Percentiles rank a stretch among this genome's conserved stretches.
Evolutionary conservation across 2,888 invertebrate genomes (phyloP).

Genomic region (Mythimna lalbum): DNA sequence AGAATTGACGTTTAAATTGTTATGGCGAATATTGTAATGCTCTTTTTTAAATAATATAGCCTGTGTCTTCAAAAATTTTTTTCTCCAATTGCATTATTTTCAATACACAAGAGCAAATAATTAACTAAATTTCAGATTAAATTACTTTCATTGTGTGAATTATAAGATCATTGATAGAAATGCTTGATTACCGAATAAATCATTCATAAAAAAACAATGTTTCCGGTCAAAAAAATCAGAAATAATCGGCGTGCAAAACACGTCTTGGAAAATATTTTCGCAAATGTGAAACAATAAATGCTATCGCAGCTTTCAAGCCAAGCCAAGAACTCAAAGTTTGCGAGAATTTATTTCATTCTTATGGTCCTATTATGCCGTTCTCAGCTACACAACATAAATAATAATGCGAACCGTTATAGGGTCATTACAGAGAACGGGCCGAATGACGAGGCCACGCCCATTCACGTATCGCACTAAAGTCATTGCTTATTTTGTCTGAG

Average conservation of each 20-base stretch:
- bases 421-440: constrained; percentile 86
- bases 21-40: neutral
- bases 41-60: neutral
- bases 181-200: neutral
- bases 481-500: constrained; percentile 68
- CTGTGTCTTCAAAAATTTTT: no score
- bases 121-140: neutral
- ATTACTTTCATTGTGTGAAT: neutral
- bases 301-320: constrained; percentile 84
- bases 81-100: neutral
- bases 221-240: constrained; percentile 50
- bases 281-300: constrained; percentile 86
- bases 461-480: constrained; percentile 62
- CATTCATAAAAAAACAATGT: neutral
- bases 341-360: constrained; percentile 89
- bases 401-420: constrained; percentile 89
- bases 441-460: constrained; percentile 78
- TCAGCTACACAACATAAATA: constrained; percentile 90
- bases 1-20: constrained; percentile 12
- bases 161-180: no score
- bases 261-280: constrained; percentile 78
- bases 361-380: constrained; percentile 89
- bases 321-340: constrained; percentile 87
- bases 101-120: neutral
- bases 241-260: constrained; percentile 77